Evolutionary conservation across 92 coral and sea anemone species (phyloP).

Genomic region (Epizoanthus scotinus): DNA sequence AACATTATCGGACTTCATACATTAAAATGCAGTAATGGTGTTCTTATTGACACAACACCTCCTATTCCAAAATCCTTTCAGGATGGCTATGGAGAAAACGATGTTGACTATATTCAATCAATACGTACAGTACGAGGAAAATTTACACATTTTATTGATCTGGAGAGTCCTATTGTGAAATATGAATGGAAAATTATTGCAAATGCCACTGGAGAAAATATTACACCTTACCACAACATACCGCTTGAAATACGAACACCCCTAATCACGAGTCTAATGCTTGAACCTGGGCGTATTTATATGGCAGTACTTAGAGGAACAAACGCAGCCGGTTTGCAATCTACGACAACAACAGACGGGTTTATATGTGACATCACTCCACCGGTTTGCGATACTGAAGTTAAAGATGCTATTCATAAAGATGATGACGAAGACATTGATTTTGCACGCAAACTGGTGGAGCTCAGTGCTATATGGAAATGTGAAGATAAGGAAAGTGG

Average conservation of each 20-base stretch:
- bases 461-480: constrained; percentile 63
- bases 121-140: constrained; percentile 63
- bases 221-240: constrained; percentile 57
- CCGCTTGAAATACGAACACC: constrained; percentile 69
- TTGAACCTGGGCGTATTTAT: constrained; percentile 58
- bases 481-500: constrained; percentile 83
- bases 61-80: constrained; percentile 58
- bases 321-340: constrained; percentile 72
- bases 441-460: constrained; percentile 58
- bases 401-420: constrained; percentile 54
- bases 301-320: constrained; percentile 66
- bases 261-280: constrained; percentile 59
- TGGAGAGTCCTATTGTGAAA: constrained; percentile 68
- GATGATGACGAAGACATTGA: constrained; percentile 61
- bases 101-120: constrained; percentile 58
- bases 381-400: constrained; percentile 57
- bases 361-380: constrained; percentile 71
- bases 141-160: constrained; percentile 59
- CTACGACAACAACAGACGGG: constrained; percentile 65
- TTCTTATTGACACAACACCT: constrained; percentile 72
- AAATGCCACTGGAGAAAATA: constrained; percentile 38
- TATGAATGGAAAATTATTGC: constrained; percentile 69
- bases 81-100: constrained; percentile 65
- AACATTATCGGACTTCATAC: constrained; percentile 58
- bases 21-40: constrained; percentile 86